Base-by-base conservation (phyloP, 2,888 invertebrate genomes). In the Amblyjoppa proteus region DNA sequence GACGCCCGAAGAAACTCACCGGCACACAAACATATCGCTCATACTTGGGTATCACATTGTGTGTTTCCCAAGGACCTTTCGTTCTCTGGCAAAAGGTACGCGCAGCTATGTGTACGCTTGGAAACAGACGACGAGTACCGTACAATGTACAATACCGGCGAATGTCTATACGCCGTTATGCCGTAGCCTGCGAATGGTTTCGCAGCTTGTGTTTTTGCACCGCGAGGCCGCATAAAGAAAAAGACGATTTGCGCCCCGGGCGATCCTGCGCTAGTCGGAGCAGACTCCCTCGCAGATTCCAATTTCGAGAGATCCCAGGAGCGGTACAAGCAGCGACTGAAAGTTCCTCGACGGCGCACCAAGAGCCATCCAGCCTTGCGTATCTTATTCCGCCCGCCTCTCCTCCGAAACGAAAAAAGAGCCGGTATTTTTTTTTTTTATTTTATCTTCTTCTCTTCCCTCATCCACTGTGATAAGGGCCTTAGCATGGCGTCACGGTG, bases 241-340 rank as follows among this genome's bases (percentile, higher is more conserved):
- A 85, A 76, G 76, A 81, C 80, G 85, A 83, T 85, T 83, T 80
- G 77, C 83, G 83, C 85, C 83, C 85, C 31, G 83, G 80, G 85
- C 85, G 71, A 85, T 81, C 77, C 68, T 79, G 76, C 83, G 81
- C 78, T 79, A 85, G 77, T 78, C 70, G 80, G 70, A 85, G 80
- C 83, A 80, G 69, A 83, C 83, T 85, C 85, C 80, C 76, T 85
- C 82, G 85, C 80, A 83, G 85, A 85, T 85, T 85, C 85, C 85
- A 85, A 85, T 85, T 85, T 83, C 80, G 80, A 73, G 83, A 85
- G 80, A 80, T 85, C 85, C 83, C 76, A 85, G 80, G 61, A 80
- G 83, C 76, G 85, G 80, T 81, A 83, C 85, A 77, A 83, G 80
- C 83, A 76, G 70, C 79, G 58, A 79, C 34, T 69, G 69, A 85